Base-by-base conservation (phyloP, 35 echinoderm and acorn worm species). In the Diadema setosum region DNA sequence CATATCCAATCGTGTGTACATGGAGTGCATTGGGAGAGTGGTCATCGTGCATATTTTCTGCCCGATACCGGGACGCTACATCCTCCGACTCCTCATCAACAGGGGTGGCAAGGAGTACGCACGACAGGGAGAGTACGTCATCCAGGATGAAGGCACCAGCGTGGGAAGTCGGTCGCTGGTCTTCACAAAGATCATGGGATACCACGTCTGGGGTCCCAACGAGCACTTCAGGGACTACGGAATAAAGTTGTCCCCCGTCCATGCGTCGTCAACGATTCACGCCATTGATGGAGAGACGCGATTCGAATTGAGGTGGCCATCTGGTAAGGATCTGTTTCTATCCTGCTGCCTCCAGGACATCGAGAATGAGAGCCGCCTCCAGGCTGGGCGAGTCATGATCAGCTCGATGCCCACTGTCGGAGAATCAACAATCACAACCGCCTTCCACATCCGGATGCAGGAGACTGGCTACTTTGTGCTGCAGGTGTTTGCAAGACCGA, bases 401-500 rank as follows among this genome's bases (percentile, higher is more conserved):
- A 26, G 37, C 24, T n/a, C n/a, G n/a, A 52, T 52, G 48, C 9
- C 9, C 48, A 78, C 33, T 3, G 17, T n/a, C 12, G 44, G 35
- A 1, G 40, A 78, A 25, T 39, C 33, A 78, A 20, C 33, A 11
- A 44, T 6, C 24, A 41, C 73, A 7, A 78, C 73, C 11, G 44
- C 73, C 3, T 42, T 78, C 40, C 73, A 78, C 39, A 44, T 78
- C 73, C 16, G 73, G 25, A 78, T 78, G 73, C 39, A 12, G n/a
- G 73, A 78, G 73, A 78, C 33, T 16, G 73, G 73, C 73, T 78
- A 78, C 73, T 78, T 78, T 4, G 73, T 44, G 11, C 73, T 78
- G 36, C 33, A 78, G 12, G 73, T 78, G 35, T 78, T 35, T 36
- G 73, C 73, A 44, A 34, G 73, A 41, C 35, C 11, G 1, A 78